phyloP scores from a whole-genome alignment of 2,888 invertebrate genomes.

The Mimachlamys varia region DNA sequence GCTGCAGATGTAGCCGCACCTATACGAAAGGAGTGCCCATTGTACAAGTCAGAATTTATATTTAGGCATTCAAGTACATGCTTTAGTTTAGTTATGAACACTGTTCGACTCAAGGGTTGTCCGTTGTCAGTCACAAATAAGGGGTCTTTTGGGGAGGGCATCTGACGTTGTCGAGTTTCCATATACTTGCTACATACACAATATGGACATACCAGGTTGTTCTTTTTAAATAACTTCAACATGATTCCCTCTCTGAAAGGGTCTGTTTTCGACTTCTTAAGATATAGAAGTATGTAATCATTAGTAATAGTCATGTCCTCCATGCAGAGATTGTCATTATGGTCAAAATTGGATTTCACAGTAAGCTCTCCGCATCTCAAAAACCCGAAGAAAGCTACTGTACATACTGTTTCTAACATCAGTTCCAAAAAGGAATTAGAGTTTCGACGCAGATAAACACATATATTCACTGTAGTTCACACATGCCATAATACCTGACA shows the following conservation, averaged over 20 bases:
- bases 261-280: background rate
- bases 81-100: slow-evolving; percentile 39
- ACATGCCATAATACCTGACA: slow-evolving; percentile 37
- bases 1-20: too few species aligned
- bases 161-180: background rate
- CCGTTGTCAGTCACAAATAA: too few species aligned
- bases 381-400: slow-evolving; percentile 40
- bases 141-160: too few species aligned
- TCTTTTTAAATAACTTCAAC: background rate
- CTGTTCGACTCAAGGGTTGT: background rate
- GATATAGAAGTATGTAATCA: background rate
- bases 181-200: slow-evolving; percentile 38
- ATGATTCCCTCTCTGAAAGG: background rate
- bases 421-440: too few species aligned
- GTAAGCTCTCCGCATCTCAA: slow-evolving; percentile 35
- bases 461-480: slow-evolving; percentile 32
- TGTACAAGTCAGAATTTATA: too few species aligned
- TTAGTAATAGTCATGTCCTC: background rate
- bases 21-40: too few species aligned
- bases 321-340: background rate
- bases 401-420: too few species aligned
- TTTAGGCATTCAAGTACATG: slow-evolving; percentile 39
- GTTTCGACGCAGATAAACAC: too few species aligned
- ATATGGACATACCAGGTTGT: slow-evolving; percentile 37
- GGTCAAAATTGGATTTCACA: background rate